A percentile compares a stretch with the other conserved stretches of the same genome.
These are phyloP conservation scores for Diglossa cyanea DNA, from an alignment of 2,797 vertebrate species.

Conservation along the genomic window DNA sequence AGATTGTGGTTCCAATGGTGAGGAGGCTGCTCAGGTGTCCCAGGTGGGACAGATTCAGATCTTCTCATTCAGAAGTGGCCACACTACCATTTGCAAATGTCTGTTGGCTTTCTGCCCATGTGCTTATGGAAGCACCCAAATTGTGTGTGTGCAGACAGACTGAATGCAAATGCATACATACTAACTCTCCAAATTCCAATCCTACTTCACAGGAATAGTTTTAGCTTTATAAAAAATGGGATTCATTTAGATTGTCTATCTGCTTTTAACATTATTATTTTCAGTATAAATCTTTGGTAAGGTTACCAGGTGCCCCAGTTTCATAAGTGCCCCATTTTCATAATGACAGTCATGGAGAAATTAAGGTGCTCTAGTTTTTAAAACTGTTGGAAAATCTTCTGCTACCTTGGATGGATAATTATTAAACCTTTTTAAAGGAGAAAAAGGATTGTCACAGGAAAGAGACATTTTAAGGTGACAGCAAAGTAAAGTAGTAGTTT, in stretches of 20 bases:
- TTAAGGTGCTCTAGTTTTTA: not conserved
- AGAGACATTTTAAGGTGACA: not conserved
- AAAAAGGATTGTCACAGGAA: not conserved
- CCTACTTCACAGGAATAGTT: not conserved
- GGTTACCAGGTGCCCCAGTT: constrained; percentile 1
- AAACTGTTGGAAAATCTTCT: not conserved
- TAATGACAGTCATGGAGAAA: not conserved
- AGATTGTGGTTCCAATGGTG: accelerated
- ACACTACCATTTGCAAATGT: not conserved
- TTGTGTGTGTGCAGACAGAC: no score
- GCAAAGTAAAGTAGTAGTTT: not conserved
- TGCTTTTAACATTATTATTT: not conserved
- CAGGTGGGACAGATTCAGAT: not conserved
- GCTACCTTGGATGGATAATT: not conserved
- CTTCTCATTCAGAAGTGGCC: not conserved
- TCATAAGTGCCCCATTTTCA: not conserved
- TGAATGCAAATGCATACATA: not conserved
- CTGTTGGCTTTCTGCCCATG: not conserved
- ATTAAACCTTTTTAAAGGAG: not conserved
- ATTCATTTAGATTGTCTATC: not conserved
- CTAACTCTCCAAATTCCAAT: not conserved
- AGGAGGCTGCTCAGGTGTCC: not conserved
- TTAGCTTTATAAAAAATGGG: not conserved
- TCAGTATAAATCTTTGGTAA: not conserved
- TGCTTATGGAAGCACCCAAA: not conserved